A percentile compares a stretch with the other conserved stretches of the same genome.
phyloP scores from a whole-genome alignment of 2,888 invertebrate species.

The Phortica okadai region DNA sequence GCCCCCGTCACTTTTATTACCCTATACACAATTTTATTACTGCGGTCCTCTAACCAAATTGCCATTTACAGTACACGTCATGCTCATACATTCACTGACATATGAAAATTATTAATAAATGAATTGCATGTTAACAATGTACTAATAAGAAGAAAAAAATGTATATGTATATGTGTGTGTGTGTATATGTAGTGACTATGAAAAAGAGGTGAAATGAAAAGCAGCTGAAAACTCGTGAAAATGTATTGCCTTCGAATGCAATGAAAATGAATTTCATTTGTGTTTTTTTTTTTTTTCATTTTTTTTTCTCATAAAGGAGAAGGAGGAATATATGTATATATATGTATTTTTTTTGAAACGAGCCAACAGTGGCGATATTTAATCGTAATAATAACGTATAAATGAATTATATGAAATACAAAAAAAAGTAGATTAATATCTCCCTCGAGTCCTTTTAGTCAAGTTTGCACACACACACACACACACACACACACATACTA shows the following conservation, averaged over 20 bases:
- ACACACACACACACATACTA: not conserved
- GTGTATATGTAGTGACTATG: constrained; percentile 42
- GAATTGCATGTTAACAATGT: constrained; percentile 27
- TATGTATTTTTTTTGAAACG: constrained; percentile 23
- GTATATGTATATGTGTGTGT: not conserved
- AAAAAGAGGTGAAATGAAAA: constrained; percentile 45
- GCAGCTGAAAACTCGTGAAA: constrained; percentile 62
- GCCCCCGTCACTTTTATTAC: not conserved
- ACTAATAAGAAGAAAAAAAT: not conserved
- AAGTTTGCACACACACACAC: constrained; percentile 50
- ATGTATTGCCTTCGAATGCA: constrained; percentile 42
- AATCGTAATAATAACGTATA: constrained; percentile 22
- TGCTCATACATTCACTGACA: constrained; percentile 54
- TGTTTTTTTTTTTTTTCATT: constrained; percentile 6
- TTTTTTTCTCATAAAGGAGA: not conserved
- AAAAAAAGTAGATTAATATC: constrained; percentile 66
- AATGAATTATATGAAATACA: constrained; percentile 19
- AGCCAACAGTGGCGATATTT: constrained; percentile 5
- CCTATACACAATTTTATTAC: not conserved
- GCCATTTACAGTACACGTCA: constrained; percentile 5
- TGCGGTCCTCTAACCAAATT: not conserved
- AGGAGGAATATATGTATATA: not conserved
- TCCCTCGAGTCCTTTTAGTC: constrained; percentile 69
- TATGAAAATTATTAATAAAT: constrained; percentile 59
- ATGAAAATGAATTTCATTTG: constrained; percentile 6